Base-by-base conservation (phyloP, 2,888 invertebrate genomes). In the Hipparchia semele region DNA sequence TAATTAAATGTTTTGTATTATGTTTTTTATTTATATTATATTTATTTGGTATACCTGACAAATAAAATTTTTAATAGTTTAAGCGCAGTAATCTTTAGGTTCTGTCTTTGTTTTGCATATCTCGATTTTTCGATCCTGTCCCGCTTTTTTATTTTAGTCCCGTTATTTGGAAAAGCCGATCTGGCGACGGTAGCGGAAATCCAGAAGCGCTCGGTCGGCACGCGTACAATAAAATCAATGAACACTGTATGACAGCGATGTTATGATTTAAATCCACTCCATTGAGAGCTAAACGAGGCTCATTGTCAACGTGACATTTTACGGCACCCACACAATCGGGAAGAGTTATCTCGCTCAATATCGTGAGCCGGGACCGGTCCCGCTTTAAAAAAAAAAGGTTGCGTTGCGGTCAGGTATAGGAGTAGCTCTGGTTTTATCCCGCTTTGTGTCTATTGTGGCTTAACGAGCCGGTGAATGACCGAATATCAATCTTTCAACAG, bases 391-490 rank as follows among this genome's bases (percentile, higher is more conserved):
- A 56, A 73, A 72, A 75, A 78, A 76, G 73, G 73, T 81, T 81
- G 81, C 81, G 64, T 79, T 79, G 82, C 81, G 83, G 80, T 83
- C 91, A 91, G 92, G 23, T 23, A 39, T 39, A 39, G 1, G 39
- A 39, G 91, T 91, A 88, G 87, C 80, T 83, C 46, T 62, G 51
- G 64, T 53, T 65, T 65, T 64, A 49, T 51, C 9, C 23, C 49
- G n/a, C 51, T 85, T 83, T 39, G 39, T 39, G 39, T 84, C 85
- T 86, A 89, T 92, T 92, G 90, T 92, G 82, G 83, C 79, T 81
- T 90, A 91, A 93, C 87, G 89, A 91, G 83, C 82, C 89, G 87
- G 84, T 87, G 86, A 90, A 88, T 86, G 12, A 6, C 39, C 83
- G 80, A 58, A 58, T 23, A 60, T 59, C 33, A 56, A 70, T 77